A percentile compares a stretch with the other conserved stretches of the same genome.
Evolutionary conservation across 2,888 invertebrate genomes (phyloP).

Genomic region (Euclidia mi): DNA sequence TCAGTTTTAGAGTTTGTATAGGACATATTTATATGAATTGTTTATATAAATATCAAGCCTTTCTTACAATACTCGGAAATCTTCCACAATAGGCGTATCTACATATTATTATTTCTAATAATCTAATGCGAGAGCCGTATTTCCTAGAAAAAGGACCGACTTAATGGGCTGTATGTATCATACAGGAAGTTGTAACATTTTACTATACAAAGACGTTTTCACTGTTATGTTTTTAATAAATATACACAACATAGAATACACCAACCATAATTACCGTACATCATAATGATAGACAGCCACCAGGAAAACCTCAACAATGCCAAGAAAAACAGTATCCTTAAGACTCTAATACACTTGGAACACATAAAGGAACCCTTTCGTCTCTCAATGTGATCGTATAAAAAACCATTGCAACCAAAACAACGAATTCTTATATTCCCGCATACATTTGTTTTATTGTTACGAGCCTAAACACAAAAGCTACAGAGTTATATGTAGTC

Average conservation of each 20-base stretch:
- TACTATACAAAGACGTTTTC: background rate
- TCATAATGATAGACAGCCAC: slow-evolving; percentile 32
- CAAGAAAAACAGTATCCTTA: slow-evolving; percentile 36
- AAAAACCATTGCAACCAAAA: slow-evolving; percentile 55
- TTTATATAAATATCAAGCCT: too few relatives aligned
- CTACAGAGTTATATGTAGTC: slow-evolving; percentile 41
- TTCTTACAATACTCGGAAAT: too few relatives aligned
- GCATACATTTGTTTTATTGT: slow-evolving; percentile 58
- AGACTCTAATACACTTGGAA: slow-evolving; percentile 37
- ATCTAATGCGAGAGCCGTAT: too few relatives aligned
- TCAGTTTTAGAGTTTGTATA: too few relatives aligned
- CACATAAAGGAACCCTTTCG: slow-evolving; percentile 40
- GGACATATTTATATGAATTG: too few relatives aligned
- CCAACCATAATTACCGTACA: slow-evolving; percentile 24
- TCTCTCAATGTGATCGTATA: slow-evolving; percentile 34
- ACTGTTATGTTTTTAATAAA: background rate
- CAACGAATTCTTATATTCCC: slow-evolving; percentile 44
- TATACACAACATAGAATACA: slow-evolving; percentile 12
- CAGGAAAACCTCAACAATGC: slow-evolving; percentile 13
- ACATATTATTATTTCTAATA: too few relatives aligned
- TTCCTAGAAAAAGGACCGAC: too few relatives aligned
- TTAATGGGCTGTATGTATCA: too few relatives aligned
- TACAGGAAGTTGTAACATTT: background rate
- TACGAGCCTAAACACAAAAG: slow-evolving; percentile 54
- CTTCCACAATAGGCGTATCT: too few relatives aligned